Evolutionary conservation across 2,797 vertebrate genomes (phyloP), one percentile per base, ranked within the genome.

Genomic region (Limosa lapponica): DNA sequence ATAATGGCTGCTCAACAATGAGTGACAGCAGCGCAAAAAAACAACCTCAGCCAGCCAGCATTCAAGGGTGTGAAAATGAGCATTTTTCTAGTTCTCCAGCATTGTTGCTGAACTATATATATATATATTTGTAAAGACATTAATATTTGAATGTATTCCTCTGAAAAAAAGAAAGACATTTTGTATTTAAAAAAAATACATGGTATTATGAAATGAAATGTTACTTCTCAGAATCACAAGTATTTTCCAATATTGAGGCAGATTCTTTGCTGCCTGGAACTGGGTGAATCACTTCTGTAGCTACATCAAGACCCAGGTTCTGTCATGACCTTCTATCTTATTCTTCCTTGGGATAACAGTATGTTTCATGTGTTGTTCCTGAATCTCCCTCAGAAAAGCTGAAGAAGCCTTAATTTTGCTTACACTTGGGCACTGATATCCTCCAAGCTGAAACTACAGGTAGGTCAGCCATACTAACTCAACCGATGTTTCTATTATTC

Each of bases 31-130:
- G 61, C 6, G 23, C 30, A 25, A 61, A 41, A 46, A 12, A 9
- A 4, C 32, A 27, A 20, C 54, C 44, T 41, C 54, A 23, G 8
- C 19, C 9, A 2, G 5, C 16, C 2, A 5, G 10, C 13, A 2
- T 6, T 39, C 46, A 10, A 5, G 10, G 44, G 23, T 34, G 27
- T 49, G 52, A 66, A 54, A 54, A 82, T 2, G 17, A 27, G 17
- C 15, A 4, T 36, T 51, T 70, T 43, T 27, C 16, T 27, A 16
- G 8, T 64, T 75, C 36, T 32, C 23, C 14, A 8, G n/a, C 41
- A 11, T 19, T 62, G 70, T 9, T 34, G 17, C 24, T 34, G 23
- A 64, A 16, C 30, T 55, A 12, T 16, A 17, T 37, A 6, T 16
- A 17, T 37, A 6, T 51, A 12, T 61, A 10, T 44, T 41, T 24